Base-by-base conservation (phyloP, 1,140 invertebrate genomes). In the Eueides isabella region DNA sequence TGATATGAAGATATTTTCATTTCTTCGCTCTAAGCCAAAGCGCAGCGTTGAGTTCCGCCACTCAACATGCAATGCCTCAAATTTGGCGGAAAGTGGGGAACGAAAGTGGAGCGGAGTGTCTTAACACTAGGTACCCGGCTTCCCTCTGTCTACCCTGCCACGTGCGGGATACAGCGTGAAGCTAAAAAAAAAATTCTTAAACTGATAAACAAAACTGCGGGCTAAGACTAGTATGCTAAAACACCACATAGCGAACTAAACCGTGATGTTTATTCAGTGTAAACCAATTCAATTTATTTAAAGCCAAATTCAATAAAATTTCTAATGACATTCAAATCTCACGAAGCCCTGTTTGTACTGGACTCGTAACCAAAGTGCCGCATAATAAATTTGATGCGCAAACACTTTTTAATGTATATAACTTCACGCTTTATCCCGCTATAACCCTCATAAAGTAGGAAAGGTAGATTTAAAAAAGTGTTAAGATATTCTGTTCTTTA, bases 221-320 rank as follows among this genome's bases (percentile, higher is more conserved):
- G 1, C 19, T 23, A 55, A 26, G 6, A 11, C 2, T 55, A 55
- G 44, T 55, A 55, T 23, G 9, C 44, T 16, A 44, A 4, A 44
- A n/a, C 41, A 23, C 48, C 48, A 19, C 48, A 55, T 55, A 19
- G 12, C 48, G 19, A 26, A 55, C 48, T 55, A 23, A 55, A 55
- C 48, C 48, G 23, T 11, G 26, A 55, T 55, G 48, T 19, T 55
- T 55, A 55, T 55, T 19, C 48, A 55, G n/a, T 55, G 7, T 55
- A 55, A 55, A 55, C 48, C 23, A 55, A 55, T 55, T 55, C 48
- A 26, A 55, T 55, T 55, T 55, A 55, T 55, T 55, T 55, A 55
- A 55, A 55, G 23, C 48, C 48, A 55, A 55, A 55, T 55, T 55
- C 48, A 55, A 55, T 55, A 55, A 55, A 55, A 55, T 55, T 55